Conservation (phyloP, 1,140 invertebrate genomes). For the Drosophila chauvacae region DNA sequence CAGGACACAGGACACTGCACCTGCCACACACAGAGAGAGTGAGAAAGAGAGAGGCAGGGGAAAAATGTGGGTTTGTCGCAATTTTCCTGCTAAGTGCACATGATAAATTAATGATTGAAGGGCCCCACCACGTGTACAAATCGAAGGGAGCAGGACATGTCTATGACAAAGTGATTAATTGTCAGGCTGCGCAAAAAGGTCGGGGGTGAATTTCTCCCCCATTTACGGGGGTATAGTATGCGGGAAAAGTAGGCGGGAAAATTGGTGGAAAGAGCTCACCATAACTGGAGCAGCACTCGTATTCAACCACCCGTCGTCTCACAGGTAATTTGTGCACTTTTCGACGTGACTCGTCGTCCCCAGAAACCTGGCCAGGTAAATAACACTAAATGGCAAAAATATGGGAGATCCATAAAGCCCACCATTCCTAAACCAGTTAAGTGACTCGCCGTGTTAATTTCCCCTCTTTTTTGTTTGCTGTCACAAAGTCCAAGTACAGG, state of each 20-base stretch:
- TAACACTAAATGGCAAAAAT: slow-evolving; percentile 9
- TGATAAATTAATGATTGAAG: slow-evolving; percentile 75
- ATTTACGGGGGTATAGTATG: not conserved
- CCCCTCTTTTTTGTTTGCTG: not conserved
- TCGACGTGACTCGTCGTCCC: slow-evolving; percentile 40
- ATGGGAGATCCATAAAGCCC: not conserved
- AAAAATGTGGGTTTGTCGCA: slow-evolving; percentile 40
- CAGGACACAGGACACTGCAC: slow-evolving; percentile 40
- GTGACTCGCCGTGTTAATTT: slow-evolving; percentile 7
- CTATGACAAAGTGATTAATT: slow-evolving; percentile 76
- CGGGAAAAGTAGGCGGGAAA: not conserved
- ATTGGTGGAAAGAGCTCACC: not conserved
- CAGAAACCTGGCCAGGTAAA: slow-evolving; percentile 24
- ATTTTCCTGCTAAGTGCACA: slow-evolving; percentile 75
- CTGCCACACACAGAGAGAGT: slow-evolving; percentile 30
- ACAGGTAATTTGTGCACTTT: slow-evolving; percentile 47
- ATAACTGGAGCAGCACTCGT: slow-evolving; percentile 44
- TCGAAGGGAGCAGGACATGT: slow-evolving; percentile 17
- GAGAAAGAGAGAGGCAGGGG: not conserved
- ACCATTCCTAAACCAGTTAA: slow-evolving; percentile 10
- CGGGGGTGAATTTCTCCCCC: not conserved
- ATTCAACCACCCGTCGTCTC: slow-evolving; percentile 27
- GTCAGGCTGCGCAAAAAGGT: slow-evolving; percentile 34
- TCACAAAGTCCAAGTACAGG: slow-evolving; percentile 56
- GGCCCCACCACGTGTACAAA: slow-evolving; percentile 11